A percentile compares a stretch with the other conserved stretches of the same genome.
Evolutionary conservation across 2,888 invertebrate genomes (phyloP).

Genomic region (Synergus umbraculus): DNA sequence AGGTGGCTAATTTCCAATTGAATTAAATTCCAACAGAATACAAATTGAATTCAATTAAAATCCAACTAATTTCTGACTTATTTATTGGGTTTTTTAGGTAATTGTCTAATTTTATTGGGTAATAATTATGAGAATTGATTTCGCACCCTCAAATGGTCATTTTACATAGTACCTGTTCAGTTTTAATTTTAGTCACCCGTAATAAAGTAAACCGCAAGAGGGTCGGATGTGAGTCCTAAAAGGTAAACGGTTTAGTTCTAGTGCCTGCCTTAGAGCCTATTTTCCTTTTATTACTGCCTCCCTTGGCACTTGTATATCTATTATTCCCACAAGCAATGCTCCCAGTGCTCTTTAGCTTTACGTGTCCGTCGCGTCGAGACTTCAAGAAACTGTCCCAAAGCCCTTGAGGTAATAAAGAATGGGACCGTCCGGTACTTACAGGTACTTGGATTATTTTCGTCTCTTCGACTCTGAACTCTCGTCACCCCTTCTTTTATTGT

Average conservation of each 20-base stretch:
- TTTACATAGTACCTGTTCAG: background rate
- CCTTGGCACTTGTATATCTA: conserved; percentile 17
- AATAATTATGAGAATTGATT: background rate
- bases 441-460: background rate
- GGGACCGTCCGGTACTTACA: background rate
- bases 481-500: background rate
- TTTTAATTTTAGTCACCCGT: background rate
- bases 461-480: background rate
- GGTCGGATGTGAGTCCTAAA: conserved; percentile 1
- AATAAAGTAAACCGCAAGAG: conserved; percentile 14
- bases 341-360: conserved; percentile 14
- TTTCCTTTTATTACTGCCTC: conserved; percentile 15
- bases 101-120: too few species aligned
- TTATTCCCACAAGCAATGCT: conserved; percentile 17
- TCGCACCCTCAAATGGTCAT: background rate
- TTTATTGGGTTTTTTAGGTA: too few species aligned
- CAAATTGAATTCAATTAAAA: too few species aligned
- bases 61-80: too few species aligned
- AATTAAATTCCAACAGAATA: too few species aligned
- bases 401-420: background rate
- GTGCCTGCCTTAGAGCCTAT: conserved; percentile 5
- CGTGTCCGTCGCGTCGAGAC: background rate
- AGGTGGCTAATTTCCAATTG: too few species aligned
- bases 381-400: background rate
- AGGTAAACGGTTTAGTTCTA: conserved; percentile 14